Evolutionary conservation across 2,888 invertebrate genomes (phyloP).

Genomic region (Chloromyia formosa): DNA sequence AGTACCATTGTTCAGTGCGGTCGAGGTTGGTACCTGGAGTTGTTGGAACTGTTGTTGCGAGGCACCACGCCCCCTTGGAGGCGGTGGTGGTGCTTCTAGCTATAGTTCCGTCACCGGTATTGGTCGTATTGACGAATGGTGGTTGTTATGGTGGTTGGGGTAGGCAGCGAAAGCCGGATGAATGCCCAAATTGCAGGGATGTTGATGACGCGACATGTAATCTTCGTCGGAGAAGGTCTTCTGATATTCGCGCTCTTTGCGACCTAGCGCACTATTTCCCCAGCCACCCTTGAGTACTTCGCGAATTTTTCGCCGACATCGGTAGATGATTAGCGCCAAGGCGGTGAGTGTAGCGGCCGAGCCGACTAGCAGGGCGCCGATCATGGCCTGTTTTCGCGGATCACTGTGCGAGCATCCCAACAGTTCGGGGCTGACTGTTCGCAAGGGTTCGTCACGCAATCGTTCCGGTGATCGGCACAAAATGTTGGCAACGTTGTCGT

Average conservation of each 20-base stretch:
- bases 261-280: conserved; percentile 64
- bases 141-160: conserved; percentile 64
- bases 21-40: conserved; percentile 60
- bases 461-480: conserved; percentile 79
- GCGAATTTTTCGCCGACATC: conserved; percentile 80
- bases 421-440: conserved; percentile 76
- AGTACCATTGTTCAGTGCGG: conserved; percentile 57
- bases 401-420: conserved; percentile 84
- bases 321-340: conserved; percentile 77
- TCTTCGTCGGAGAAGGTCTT: conserved; percentile 91
- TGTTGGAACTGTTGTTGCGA: conserved; percentile 58
- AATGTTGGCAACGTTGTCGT: conserved; percentile 63
- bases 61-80: conserved; percentile 66
- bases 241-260: conserved; percentile 88
- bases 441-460: conserved; percentile 74
- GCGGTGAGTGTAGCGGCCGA: conserved; percentile 77
- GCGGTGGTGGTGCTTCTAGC: conserved; percentile 94
- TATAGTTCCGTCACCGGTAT: conserved; percentile 94
- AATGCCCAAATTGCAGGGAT: conserved; percentile 60
- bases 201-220: conserved; percentile 67
- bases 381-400: conserved; percentile 80
- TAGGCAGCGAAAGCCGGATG: conserved; percentile 60
- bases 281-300: conserved; percentile 78
- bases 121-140: conserved; percentile 66
- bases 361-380: conserved; percentile 78